phyloP scores from a whole-genome alignment of 1,140 invertebrate species.

The Helicoverpa zea region DNA sequence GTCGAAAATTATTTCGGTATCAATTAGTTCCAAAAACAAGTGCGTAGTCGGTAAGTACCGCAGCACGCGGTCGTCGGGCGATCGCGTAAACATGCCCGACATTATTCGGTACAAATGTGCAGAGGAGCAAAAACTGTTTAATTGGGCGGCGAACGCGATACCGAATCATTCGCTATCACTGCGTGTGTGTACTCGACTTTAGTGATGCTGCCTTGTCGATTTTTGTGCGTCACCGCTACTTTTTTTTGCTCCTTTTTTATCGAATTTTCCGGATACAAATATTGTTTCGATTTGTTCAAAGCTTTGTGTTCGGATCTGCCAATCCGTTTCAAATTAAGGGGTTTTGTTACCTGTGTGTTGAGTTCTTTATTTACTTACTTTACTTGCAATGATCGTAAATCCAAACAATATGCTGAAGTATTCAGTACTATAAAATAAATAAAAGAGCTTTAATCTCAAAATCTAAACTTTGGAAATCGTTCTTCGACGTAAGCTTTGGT shows the following conservation, averaged over 20 bases:
- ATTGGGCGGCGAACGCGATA: slow-evolving; percentile 69
- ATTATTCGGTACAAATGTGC: slow-evolving; percentile 69
- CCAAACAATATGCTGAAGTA: no score
- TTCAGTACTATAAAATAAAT: no score
- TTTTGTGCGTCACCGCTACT: slow-evolving; percentile 18
- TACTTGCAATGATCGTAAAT: background rate
- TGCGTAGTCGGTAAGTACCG: slow-evolving; percentile 14
- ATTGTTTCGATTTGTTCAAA: no score
- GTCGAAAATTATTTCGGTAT: slow-evolving; percentile 36
- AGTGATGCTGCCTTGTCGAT: slow-evolving; percentile 44
- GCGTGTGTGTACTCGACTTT: slow-evolving; percentile 46
- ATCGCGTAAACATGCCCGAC: slow-evolving; percentile 61
- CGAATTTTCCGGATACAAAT: background rate
- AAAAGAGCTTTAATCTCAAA: no score
- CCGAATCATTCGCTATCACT: slow-evolving; percentile 76
- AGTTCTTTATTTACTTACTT: background rate
- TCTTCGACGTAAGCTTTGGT: no score
- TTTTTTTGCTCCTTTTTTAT: slow-evolving; percentile 5
- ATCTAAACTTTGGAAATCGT: no score
- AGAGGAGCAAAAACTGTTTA: slow-evolving; percentile 80
- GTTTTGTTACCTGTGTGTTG: background rate
- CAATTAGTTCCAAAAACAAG: slow-evolving; percentile 49
- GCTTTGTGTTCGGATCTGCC: no score
- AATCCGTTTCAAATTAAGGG: no score
- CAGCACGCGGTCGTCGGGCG: slow-evolving; percentile 34